Evolutionary conservation across 2,888 invertebrate genomes (phyloP).

Genomic region (Macrosoma leucophasiata): DNA sequence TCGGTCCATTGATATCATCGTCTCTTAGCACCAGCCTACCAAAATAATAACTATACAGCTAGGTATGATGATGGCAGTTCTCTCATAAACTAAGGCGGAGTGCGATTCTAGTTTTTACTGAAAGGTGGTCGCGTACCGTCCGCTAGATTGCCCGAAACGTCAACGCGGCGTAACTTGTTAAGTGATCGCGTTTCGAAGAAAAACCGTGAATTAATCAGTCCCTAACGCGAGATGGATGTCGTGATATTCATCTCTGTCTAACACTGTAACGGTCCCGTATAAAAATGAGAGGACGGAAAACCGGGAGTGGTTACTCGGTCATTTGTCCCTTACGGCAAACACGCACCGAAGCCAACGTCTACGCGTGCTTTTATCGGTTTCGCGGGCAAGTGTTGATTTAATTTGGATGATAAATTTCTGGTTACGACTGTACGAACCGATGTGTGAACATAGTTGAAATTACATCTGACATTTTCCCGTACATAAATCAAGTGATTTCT

Average conservation of each 20-base stretch:
- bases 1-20: too few relatives aligned
- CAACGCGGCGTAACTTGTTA: conserved; percentile 47
- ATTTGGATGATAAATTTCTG: conserved; percentile 32
- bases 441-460: too few relatives aligned
- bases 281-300: conserved; percentile 48
- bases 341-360: conserved; percentile 45
- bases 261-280: conserved; percentile 38
- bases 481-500: too few relatives aligned
- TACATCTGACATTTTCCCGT: too few relatives aligned
- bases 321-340: conserved; percentile 58
- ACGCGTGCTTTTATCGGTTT: conserved; percentile 37
- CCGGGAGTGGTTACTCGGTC: conserved; percentile 62
- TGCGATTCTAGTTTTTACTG: neutral
- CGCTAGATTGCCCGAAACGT: conserved; percentile 49
- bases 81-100: too few relatives aligned
- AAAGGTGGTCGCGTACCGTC: conserved; percentile 25
- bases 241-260: conserved; percentile 58
- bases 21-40: too few relatives aligned
- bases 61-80: too few relatives aligned
- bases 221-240: conserved; percentile 54
- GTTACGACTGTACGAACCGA: too few relatives aligned
- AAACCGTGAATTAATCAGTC: conserved; percentile 69
- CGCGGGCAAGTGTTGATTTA: conserved; percentile 34
- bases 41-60: too few relatives aligned
- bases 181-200: conserved; percentile 59